phyloP scores from a whole-genome alignment of 2,888 invertebrate species.

The Platerodrilus igneus region DNA sequence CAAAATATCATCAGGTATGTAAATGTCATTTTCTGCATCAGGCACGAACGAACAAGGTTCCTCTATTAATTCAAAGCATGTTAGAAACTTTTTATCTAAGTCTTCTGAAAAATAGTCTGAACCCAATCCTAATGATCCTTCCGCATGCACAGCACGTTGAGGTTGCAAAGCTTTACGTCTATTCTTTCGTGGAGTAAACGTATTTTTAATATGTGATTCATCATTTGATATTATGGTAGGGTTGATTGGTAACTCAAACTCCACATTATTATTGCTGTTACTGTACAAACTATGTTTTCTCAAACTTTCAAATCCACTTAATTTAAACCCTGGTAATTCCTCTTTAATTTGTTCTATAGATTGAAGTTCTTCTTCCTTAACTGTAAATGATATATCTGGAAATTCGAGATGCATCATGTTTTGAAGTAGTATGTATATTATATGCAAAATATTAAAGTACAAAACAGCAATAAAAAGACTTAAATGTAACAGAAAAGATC shows the following conservation, averaged over 20 bases:
- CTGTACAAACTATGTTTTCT: constrained; percentile 28
- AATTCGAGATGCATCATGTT: constrained; percentile 27
- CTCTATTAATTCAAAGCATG: constrained; percentile 11
- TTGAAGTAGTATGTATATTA: too few species aligned
- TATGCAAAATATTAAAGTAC: too few species aligned
- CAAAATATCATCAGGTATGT: constrained; percentile 35
- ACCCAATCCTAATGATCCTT: constrained; percentile 34
- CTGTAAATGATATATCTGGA: too few species aligned
- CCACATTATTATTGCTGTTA: constrained; percentile 19
- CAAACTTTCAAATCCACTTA: constrained; percentile 28
- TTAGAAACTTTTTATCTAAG: constrained; percentile 23
- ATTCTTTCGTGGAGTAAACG: constrained; percentile 31
- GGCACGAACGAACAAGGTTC: constrained; percentile 25
- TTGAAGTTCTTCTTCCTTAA: constrained; percentile 32
- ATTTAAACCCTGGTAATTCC: constrained; percentile 29
- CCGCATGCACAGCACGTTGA: constrained; percentile 39
- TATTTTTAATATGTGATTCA: constrained; percentile 24
- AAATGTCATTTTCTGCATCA: constrained; percentile 27
- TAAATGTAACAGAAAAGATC: too few species aligned
- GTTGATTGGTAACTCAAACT: constrained; percentile 25
- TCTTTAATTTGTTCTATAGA: constrained; percentile 31
- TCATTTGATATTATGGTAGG: constrained; percentile 22
- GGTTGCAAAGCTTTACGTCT: constrained; percentile 40
- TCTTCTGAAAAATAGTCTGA: constrained; percentile 39
- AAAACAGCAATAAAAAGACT: too few species aligned